Percentiles rank a stretch among this genome's conserved stretches.
phyloP scores from a whole-genome alignment of 2,888 invertebrate species.

The Chrysomela aeneicollis region DNA sequence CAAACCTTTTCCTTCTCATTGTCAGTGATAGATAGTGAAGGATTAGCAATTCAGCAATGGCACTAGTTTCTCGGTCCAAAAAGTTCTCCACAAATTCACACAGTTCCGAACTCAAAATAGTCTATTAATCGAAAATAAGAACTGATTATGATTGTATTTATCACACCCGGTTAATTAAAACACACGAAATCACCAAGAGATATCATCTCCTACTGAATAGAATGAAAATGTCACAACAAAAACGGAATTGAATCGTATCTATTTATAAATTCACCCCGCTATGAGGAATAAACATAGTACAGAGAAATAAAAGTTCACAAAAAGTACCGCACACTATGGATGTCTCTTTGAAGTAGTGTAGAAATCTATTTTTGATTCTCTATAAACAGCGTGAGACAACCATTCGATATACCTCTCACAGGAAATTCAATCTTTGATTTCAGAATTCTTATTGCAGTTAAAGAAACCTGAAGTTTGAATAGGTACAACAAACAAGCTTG shows the following conservation, averaged over 20 bases:
- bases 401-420: neutral
- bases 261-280: slow-evolving; percentile 53
- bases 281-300: slow-evolving; percentile 25
- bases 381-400: slow-evolving; percentile 12
- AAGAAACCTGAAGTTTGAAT: no score
- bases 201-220: slow-evolving; percentile 17
- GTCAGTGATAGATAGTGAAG: no score
- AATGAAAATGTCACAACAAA: slow-evolving; percentile 40
- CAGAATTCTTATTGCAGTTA: no score
- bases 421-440: neutral
- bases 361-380: slow-evolving; percentile 31
- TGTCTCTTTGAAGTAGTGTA: slow-evolving; percentile 29
- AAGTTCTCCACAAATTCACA: no score
- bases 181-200: slow-evolving; percentile 11
- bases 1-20: no score
- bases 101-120: no score
- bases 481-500: no score
- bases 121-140: no score
- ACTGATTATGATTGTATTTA: neutral
- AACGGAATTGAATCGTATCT: slow-evolving; percentile 35
- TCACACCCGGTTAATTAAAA: neutral
- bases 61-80: no score
- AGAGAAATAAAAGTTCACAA: slow-evolving; percentile 19
- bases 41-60: no score
- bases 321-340: slow-evolving; percentile 36